A percentile compares a stretch with the other conserved stretches of the same genome.
Evolutionary conservation across 2,113 vertebrate species (phyloP).

Genomic region (Poeciliopsis turrubarensis): DNA sequence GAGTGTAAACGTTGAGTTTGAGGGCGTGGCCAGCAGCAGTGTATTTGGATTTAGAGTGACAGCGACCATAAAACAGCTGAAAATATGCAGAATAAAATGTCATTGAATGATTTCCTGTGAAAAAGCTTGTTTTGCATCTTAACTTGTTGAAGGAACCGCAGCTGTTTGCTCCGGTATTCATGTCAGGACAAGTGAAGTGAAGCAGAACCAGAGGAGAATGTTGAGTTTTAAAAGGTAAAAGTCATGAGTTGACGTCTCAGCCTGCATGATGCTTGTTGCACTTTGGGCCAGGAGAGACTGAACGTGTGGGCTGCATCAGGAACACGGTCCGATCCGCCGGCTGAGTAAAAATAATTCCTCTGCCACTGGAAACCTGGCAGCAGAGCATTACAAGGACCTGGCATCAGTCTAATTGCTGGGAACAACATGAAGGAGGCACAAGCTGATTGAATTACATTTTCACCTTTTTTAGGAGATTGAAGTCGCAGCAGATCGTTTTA

Average conservation of each 20-base stretch:
- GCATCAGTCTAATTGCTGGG: slow-evolving; percentile 82
- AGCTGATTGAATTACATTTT: slow-evolving; percentile 49
- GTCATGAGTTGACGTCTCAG: neutral
- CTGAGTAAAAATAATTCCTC: slow-evolving; percentile 55
- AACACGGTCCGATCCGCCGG: slow-evolving; percentile 20
- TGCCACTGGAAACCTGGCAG: slow-evolving; percentile 68
- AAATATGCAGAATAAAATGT: too few species aligned
- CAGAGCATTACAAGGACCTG: slow-evolving; percentile 75
- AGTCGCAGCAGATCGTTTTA: slow-evolving; percentile 14
- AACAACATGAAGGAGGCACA: slow-evolving; percentile 61
- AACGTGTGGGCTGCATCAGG: slow-evolving; percentile 24
- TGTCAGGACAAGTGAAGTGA: too few species aligned
- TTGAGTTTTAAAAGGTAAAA: too few species aligned
- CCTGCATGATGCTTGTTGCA: slow-evolving; percentile 15
- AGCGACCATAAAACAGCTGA: too few species aligned
- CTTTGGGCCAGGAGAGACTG: slow-evolving; percentile 20
- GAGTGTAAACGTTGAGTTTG: too few species aligned
- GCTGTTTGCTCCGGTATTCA: too few species aligned
- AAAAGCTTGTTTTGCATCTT: too few species aligned
- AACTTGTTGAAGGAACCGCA: too few species aligned
- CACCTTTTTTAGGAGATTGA: slow-evolving; percentile 28
- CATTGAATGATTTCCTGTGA: too few species aligned
- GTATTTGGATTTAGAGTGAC: too few species aligned
- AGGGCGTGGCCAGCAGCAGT: too few species aligned
- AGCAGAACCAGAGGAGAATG: too few species aligned